Conservation (phyloP, 1,140 invertebrate species). For the Cephus cinctus region DNA sequence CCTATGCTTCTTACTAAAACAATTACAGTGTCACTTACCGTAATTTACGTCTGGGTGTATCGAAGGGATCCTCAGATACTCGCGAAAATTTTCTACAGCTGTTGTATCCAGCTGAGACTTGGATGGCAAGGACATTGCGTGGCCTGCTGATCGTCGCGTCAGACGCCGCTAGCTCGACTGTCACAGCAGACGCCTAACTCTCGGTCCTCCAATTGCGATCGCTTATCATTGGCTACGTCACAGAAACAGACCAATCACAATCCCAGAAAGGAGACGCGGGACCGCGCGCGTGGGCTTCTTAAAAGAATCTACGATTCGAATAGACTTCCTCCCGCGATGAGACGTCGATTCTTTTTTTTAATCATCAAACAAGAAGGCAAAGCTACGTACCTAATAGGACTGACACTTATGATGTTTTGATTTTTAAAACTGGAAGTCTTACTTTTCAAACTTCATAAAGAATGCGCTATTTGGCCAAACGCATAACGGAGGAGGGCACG, state of each 20-base stretch:
- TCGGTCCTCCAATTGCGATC: conserved; percentile 26
- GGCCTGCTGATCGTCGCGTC: conserved; percentile 21
- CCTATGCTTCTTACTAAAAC: background rate
- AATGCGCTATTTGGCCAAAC: too few species aligned
- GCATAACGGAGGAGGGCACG: too few species aligned
- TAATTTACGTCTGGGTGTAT: conserved; percentile 83
- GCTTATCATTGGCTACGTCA: conserved; percentile 26
- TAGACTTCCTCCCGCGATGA: background rate
- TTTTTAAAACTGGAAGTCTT: too few species aligned
- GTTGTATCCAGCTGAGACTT: conserved; percentile 53
- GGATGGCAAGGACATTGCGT: conserved; percentile 24
- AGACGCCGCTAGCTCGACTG: conserved; percentile 28
- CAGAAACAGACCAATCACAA: conserved; percentile 20
- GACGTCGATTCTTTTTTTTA: too few species aligned
- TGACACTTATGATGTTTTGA: too few species aligned
- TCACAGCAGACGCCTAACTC: conserved; percentile 34
- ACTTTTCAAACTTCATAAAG: too few species aligned
- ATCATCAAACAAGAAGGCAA: too few species aligned
- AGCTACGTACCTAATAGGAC: too few species aligned
- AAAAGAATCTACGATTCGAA: conserved; percentile 2
- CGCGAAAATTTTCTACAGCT: conserved; percentile 73
- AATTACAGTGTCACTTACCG: conserved; percentile 60
- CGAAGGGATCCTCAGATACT: conserved; percentile 78
- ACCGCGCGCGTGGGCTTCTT: background rate
- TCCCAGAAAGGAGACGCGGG: conserved; percentile 1